phyloP scores from a whole-genome alignment of 2,888 invertebrate species.

The Chrysolina americana region DNA sequence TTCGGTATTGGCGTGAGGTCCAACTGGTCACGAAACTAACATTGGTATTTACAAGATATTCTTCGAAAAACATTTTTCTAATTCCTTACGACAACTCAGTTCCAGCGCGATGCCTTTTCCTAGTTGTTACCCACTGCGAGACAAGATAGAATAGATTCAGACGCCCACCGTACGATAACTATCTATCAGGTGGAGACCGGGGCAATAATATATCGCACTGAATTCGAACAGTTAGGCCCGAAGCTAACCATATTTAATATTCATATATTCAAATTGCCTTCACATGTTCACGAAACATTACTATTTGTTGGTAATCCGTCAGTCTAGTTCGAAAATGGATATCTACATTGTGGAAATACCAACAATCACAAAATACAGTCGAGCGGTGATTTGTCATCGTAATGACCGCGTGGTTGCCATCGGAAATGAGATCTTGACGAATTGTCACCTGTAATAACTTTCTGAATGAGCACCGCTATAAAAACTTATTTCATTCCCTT shows the following conservation, averaged over 20 bases:
- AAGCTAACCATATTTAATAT: constrained; percentile 20
- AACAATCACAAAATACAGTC: constrained; percentile 2
- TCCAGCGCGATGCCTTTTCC: neutral
- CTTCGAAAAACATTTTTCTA: constrained; percentile 6
- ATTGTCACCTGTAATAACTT: neutral
- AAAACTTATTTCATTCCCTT: too few species aligned
- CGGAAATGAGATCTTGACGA: neutral
- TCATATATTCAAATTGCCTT: constrained; percentile 25
- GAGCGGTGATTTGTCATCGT: neutral
- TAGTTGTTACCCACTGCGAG: constrained; percentile 15
- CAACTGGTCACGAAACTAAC: neutral
- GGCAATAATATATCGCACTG: constrained; percentile 23
- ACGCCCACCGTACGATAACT: constrained; percentile 6
- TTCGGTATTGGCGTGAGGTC: neutral
- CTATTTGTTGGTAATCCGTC: constrained; percentile 11
- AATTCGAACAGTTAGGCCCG: constrained; percentile 7
- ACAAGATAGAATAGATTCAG: neutral
- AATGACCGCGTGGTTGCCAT: neutral
- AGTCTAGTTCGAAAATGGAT: neutral
- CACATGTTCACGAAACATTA: constrained; percentile 23
- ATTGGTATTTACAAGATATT: constrained; percentile 1
- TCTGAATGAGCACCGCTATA: too few species aligned
- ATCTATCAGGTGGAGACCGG: neutral
- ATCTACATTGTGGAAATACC: neutral
- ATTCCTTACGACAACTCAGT: constrained; percentile 1